Evolutionary conservation across 2,113 vertebrate genomes (phyloP), one percentile per base, ranked within the genome.

Genomic region (Spilogale gracilis): DNA sequence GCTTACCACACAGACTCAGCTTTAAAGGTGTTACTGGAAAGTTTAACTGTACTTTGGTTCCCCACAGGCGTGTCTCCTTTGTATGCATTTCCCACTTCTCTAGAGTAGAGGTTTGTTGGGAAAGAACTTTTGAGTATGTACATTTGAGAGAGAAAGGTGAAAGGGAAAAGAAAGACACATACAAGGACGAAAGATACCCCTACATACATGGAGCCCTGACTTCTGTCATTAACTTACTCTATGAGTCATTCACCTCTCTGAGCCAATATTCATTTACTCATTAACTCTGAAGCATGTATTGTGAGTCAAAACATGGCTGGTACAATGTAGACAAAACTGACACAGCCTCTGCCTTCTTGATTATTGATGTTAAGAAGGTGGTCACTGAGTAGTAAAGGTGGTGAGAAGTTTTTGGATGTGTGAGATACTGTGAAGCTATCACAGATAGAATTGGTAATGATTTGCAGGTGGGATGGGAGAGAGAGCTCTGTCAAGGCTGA

Each of bases 391-490:
- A 85, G 9, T 58, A 25, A 50, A 50, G 38, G n/a, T 69, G 13
- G 86, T 65, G 32, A 95, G 83, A 79, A 65, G 78, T 63, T 69
- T 63, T 76, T 94, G 50, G 20, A 14, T 52, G 9, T 45, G 6
- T 94, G 52, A 83, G 17, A 32, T 48, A 38, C 89, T 95, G 89
- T 92, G 73, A 79, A 94, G 86, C 38, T 89, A 52, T 79, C 54
- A 16, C 54, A 54, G 80, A 69, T 88, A 91, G 32, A 96, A 73
- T 79, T 82, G 82, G 58, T 92, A 61, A 86, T 89, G 61, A 50
- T 89, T 95, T 76, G 71, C 54, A 89, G 85, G 52, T 95, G 58
- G 20, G n/a, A 30, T 79, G 30, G 80, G 84, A 90, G 63, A 38
- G 43, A 79, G 54, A 92, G 27, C 18, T 3, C 25, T 85, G 45